Conservation (phyloP, 2,888 invertebrate species). For the Cyrtodaria siliqua region DNA sequence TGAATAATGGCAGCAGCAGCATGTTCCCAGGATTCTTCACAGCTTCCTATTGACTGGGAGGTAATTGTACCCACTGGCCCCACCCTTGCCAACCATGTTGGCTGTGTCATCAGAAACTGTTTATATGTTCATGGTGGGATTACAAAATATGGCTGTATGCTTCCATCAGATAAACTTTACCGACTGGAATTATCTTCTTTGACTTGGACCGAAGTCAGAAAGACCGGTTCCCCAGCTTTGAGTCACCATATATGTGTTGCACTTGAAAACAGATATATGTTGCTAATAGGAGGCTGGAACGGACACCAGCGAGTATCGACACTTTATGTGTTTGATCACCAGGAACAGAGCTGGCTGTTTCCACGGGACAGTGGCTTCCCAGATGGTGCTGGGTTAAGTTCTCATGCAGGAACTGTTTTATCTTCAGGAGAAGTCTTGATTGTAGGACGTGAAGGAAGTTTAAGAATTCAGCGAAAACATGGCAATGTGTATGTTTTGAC, state of each 20-base stretch:
- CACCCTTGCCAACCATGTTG: slow-evolving; percentile 77
- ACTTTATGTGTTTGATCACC: slow-evolving; percentile 79
- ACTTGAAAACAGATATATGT: slow-evolving; percentile 79
- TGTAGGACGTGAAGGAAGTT: slow-evolving; percentile 84
- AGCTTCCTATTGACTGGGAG: slow-evolving; percentile 69
- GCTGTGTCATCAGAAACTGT: slow-evolving; percentile 70
- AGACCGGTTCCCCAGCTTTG: slow-evolving; percentile 79
- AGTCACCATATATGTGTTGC: slow-evolving; percentile 84
- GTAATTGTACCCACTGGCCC: slow-evolving; percentile 87
- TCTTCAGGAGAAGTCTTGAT: slow-evolving; percentile 79
- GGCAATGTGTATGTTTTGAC: slow-evolving; percentile 81
- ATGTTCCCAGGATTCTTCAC: neutral
- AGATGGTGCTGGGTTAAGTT: slow-evolving; percentile 84
- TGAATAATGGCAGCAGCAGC: slow-evolving; percentile 41
- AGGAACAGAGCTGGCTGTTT: slow-evolving; percentile 75
- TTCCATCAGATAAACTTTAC: slow-evolving; percentile 78
- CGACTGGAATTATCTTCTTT: slow-evolving; percentile 66
- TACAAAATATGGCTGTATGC: slow-evolving; percentile 69
- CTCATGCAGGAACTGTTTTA: slow-evolving; percentile 82
- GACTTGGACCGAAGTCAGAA: slow-evolving; percentile 68
- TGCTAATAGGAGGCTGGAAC: slow-evolving; percentile 85
- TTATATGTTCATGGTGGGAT: slow-evolving; percentile 85
- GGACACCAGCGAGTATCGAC: slow-evolving; percentile 79
- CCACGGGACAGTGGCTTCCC: slow-evolving; percentile 79
- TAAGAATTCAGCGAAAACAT: slow-evolving; percentile 81